Evolutionary conservation across 2,797 vertebrate genomes (phyloP).

Genomic region (Onychomys leucogaster): DNA sequence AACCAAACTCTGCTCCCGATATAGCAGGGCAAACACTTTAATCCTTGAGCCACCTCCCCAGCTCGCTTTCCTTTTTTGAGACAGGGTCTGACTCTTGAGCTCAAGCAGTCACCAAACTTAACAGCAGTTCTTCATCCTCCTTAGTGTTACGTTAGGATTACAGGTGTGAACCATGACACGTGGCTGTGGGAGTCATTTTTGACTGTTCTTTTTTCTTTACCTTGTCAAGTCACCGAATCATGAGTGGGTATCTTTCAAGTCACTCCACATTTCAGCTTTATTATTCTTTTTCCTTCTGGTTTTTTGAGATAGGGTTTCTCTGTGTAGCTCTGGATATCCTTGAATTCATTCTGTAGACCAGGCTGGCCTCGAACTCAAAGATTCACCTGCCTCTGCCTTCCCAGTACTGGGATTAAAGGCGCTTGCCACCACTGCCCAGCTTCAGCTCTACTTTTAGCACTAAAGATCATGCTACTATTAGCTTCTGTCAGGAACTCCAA

Average conservation of each 20-base stretch:
- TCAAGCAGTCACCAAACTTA: background rate
- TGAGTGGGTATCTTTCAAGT: background rate
- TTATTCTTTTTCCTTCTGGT: background rate
- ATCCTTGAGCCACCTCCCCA: background rate
- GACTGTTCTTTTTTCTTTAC: background rate
- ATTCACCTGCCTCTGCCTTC: background rate
- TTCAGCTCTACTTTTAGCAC: background rate
- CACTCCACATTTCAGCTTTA: background rate
- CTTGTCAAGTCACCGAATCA: background rate
- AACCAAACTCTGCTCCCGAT: background rate
- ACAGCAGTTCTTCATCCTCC: background rate
- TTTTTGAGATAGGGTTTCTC: background rate
- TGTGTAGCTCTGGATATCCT: background rate
- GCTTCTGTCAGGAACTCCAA: background rate
- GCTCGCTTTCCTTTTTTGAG: background rate
- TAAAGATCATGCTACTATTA: background rate
- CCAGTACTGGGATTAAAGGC: background rate
- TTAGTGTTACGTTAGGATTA: background rate
- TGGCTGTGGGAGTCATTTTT: background rate
- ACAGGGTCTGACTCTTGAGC: background rate
- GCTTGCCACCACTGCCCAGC: background rate
- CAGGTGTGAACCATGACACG: background rate
- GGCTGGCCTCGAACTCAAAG: background rate
- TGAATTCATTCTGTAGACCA: background rate
- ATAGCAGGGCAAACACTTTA: background rate